Conservation (phyloP, 1,140 invertebrate genomes). For the Pseudomyrmex concolor region DNA sequence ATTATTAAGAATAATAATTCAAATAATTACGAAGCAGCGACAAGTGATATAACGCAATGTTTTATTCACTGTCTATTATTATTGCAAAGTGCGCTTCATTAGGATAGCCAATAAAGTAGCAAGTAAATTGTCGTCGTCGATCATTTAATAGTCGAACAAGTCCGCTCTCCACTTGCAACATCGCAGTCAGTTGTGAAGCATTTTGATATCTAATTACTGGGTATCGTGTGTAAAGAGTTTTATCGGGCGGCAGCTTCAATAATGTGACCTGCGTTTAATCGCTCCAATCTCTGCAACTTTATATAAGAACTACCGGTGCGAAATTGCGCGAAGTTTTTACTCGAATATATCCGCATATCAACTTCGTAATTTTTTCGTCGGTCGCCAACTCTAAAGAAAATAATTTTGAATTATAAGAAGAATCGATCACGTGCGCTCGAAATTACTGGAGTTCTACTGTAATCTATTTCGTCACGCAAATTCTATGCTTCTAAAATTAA, state of each 20-base stretch:
- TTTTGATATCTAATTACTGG: conserved; percentile 43
- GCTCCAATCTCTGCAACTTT: conserved; percentile 1
- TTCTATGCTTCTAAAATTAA: neutral
- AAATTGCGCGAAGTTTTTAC: conserved; percentile 28
- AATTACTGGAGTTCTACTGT: neutral
- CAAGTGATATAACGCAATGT: neutral
- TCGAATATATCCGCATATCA: neutral
- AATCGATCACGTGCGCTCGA: no score
- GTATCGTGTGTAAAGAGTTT: conserved; percentile 14
- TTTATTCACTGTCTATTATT: conserved; percentile 42
- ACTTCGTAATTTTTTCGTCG: conserved; percentile 27
- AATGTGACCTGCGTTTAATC: neutral
- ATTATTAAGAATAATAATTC: conserved; percentile 20
- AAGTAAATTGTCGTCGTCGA: neutral
- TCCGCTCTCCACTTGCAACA: conserved; percentile 7
- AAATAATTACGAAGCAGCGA: no score
- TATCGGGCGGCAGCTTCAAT: neutral
- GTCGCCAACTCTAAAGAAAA: no score
- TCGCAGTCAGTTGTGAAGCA: neutral
- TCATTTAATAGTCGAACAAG: conserved; percentile 18
- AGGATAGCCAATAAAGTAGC: conserved; percentile 1
- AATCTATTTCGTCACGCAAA: neutral
- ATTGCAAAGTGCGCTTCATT: conserved; percentile 7
- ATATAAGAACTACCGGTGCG: neutral
- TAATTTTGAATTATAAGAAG: no score